Conservation (phyloP, 2,797 vertebrate genomes). For the Phrynocephalus forsythii region DNA sequence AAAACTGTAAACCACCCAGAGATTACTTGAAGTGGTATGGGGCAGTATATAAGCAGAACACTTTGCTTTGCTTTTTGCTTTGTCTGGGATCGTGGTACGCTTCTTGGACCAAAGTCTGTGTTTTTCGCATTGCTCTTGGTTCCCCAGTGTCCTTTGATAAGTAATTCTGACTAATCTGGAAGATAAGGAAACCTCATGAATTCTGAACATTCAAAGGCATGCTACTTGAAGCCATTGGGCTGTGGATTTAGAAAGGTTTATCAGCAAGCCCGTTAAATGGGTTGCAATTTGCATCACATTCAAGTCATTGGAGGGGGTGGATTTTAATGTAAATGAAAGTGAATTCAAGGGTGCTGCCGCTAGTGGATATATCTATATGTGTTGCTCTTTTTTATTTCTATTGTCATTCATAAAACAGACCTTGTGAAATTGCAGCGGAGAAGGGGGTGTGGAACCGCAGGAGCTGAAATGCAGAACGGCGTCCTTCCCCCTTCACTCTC, state of each 20-base stretch:
- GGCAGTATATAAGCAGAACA: too few relatives aligned
- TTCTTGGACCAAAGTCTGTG: too few relatives aligned
- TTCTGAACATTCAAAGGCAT: background rate
- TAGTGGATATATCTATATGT: background rate
- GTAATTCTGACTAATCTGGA: background rate
- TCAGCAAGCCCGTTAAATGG: conserved; percentile 44
- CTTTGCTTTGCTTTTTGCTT: too few relatives aligned
- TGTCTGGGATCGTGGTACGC: too few relatives aligned
- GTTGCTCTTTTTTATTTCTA: background rate
- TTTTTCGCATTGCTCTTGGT: background rate
- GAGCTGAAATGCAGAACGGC: conserved; percentile 31
- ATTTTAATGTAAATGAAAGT: conserved; percentile 58
- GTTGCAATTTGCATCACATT: conserved; percentile 29
- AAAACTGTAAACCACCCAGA: too few relatives aligned
- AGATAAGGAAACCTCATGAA: background rate
- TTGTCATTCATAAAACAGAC: background rate
- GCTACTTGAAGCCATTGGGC: background rate
- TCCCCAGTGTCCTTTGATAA: background rate
- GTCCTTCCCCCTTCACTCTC: background rate
- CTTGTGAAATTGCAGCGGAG: too few relatives aligned
- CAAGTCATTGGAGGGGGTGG: conserved; percentile 43
- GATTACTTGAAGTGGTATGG: too few relatives aligned
- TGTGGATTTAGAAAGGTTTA: conserved; percentile 36
- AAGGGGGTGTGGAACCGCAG: background rate
- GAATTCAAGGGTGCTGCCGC: background rate